Conservation (phyloP, 2,797 vertebrate genomes). For the Centroberyx gerrardi region DNA sequence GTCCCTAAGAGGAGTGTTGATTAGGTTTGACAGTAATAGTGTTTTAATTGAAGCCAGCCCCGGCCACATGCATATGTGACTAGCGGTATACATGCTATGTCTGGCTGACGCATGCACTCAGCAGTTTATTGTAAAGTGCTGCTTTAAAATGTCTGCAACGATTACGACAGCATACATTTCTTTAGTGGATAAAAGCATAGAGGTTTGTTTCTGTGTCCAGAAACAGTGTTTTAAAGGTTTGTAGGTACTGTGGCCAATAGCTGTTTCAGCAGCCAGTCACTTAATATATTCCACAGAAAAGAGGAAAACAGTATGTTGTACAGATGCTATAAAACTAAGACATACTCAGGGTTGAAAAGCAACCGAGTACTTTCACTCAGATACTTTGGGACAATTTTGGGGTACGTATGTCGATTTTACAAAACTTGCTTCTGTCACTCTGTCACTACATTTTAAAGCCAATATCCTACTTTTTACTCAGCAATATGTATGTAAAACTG, state of each 20-base stretch:
- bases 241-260: conserved; percentile 24
- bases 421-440: too few species aligned
- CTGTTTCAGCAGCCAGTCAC: conserved; percentile 47
- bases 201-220: conserved; percentile 50
- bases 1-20: conserved; percentile 75
- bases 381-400: not conserved
- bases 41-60: conserved; percentile 85
- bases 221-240: conserved; percentile 52
- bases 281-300: conserved; percentile 11
- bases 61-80: conserved; percentile 72
- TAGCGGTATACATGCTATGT: conserved; percentile 67
- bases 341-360: not conserved
- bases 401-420: not conserved
- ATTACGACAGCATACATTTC: conserved; percentile 59
- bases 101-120: conserved; percentile 65
- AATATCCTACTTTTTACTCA: too few species aligned
- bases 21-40: conserved; percentile 83
- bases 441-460: too few species aligned
- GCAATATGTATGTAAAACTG: too few species aligned
- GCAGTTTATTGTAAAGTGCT: conserved; percentile 72
- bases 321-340: not conserved
- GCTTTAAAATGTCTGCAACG: conserved; percentile 73
- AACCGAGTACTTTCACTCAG: too few species aligned
- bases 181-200: conserved; percentile 47
- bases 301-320: conserved; percentile 7